Conservation (phyloP, 1,140 invertebrate genomes). For the Pseudomyrmex cubaensis region DNA sequence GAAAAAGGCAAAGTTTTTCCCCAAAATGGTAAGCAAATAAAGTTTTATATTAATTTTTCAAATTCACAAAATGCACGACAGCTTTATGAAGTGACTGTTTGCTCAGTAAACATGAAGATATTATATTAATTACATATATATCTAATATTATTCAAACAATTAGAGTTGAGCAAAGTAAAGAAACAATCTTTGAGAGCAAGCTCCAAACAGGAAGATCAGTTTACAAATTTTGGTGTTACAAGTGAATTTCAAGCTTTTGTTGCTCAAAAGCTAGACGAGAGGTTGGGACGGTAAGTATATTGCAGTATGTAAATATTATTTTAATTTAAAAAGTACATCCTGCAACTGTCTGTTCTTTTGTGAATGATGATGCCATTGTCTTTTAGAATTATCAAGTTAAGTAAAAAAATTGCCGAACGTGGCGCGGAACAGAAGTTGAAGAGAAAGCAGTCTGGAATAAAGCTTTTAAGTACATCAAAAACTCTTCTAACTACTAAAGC, state of each 20-base stretch:
- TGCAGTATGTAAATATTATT: slow-evolving; percentile 7
- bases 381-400: slow-evolving; percentile 63
- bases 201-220: slow-evolving; percentile 53
- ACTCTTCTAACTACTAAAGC: slow-evolving; percentile 38
- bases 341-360: slow-evolving; percentile 7
- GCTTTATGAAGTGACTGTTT: no score
- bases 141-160: slow-evolving; percentile 14
- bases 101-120: slow-evolving; percentile 20
- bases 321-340: background rate
- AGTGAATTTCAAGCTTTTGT: slow-evolving; percentile 72
- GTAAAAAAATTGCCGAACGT: slow-evolving; percentile 2
- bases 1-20: background rate
- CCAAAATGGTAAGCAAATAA: background rate
- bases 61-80: background rate
- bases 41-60: background rate
- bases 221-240: slow-evolving; percentile 71
- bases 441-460: slow-evolving; percentile 67
- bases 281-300: slow-evolving; percentile 71
- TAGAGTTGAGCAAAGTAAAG: background rate
- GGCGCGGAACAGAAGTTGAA: slow-evolving; percentile 31
- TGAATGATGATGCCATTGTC: slow-evolving; percentile 33
- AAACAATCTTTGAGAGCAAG: slow-evolving; percentile 24
- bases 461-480: slow-evolving; percentile 71
- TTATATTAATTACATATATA: slow-evolving; percentile 13
- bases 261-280: slow-evolving; percentile 73